Conservation (phyloP, 2,797 vertebrate genomes). For the Buceros bicornis region DNA sequence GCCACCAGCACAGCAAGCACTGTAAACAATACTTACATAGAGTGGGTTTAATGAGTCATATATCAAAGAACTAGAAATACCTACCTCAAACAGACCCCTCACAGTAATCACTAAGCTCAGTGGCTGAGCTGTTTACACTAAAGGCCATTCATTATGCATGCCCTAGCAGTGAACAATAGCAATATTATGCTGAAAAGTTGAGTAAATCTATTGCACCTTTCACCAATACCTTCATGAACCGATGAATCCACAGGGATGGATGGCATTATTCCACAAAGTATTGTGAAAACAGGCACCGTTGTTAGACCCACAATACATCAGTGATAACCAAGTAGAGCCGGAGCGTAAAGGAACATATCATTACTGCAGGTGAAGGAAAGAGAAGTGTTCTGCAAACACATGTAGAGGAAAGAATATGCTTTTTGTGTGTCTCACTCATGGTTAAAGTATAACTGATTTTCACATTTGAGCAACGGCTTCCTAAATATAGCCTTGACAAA, state of each 20-base stretch:
- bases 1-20: constrained; percentile 31
- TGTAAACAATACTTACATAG: constrained; percentile 48
- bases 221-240: constrained; percentile 50
- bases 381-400: constrained; percentile 62
- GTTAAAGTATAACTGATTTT: constrained; percentile 61
- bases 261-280: constrained; percentile 59
- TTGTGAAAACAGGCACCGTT: constrained; percentile 50
- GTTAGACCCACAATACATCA: constrained; percentile 40
- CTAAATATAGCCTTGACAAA: constrained; percentile 42
- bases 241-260: constrained; percentile 50
- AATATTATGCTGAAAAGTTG: constrained; percentile 70
- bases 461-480: constrained; percentile 1
- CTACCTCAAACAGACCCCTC: constrained; percentile 55
- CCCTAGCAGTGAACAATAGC: constrained; percentile 61
- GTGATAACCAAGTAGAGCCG: constrained; percentile 56
- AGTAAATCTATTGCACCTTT: constrained; percentile 73
- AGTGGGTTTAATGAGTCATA: constrained; percentile 63
- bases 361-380: constrained; percentile 42
- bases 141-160: constrained; percentile 50
- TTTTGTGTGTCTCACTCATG: constrained; percentile 27
- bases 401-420: background rate
- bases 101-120: constrained; percentile 24
- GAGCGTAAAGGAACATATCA: constrained; percentile 19
- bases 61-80: constrained; percentile 67
- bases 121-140: constrained; percentile 63